phyloP scores from a whole-genome alignment of 2,797 vertebrate species.

The Anguilla anguilla region DNA sequence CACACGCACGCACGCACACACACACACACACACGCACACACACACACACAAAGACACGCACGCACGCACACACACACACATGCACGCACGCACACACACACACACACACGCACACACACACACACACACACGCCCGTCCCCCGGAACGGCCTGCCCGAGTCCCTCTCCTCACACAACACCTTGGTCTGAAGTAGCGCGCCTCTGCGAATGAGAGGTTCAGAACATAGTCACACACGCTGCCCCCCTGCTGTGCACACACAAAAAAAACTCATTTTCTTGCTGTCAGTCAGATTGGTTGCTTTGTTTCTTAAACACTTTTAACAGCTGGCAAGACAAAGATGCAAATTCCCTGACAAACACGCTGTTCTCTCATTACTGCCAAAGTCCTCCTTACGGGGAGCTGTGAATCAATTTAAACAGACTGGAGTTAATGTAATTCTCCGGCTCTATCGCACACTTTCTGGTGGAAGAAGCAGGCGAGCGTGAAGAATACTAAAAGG shows the following conservation, averaged over 20 bases:
- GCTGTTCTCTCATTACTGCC: not conserved
- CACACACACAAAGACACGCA: not conserved
- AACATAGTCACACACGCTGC: not conserved
- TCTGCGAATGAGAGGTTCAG: not conserved
- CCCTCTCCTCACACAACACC: not conserved
- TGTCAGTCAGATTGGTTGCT: not conserved
- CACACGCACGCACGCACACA: no score
- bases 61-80: not conserved
- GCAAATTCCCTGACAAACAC: constrained; percentile 1
- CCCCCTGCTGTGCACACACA: not conserved
- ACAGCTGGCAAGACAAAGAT: not conserved
- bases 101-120: not conserved
- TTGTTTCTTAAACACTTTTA: not conserved
- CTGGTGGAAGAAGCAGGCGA: not conserved
- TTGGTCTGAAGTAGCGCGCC: not conserved
- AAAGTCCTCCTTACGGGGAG: not conserved
- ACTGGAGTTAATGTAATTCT: not conserved
- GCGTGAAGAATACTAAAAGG: not conserved
- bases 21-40: not conserved
- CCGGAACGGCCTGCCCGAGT: not conserved
- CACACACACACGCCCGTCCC: not conserved
- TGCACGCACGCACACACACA: no score
- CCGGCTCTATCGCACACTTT: not conserved
- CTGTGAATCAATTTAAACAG: constrained; percentile 3
- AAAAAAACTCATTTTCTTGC: not conserved